These are phyloP conservation scores for Drosophila parabipectinata DNA, from an alignment of 1,140 invertebrate species.

Conservation along the genomic window DNA sequence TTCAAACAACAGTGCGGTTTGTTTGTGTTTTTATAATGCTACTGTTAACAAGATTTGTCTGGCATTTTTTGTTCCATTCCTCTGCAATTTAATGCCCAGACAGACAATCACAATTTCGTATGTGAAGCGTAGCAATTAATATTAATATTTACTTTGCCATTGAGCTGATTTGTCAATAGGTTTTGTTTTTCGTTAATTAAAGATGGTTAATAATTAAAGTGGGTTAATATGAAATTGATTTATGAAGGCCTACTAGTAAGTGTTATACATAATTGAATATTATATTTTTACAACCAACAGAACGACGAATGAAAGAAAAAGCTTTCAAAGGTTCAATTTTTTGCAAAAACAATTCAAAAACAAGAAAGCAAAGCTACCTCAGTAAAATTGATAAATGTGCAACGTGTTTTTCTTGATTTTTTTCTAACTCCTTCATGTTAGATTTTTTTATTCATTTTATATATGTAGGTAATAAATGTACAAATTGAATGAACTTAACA, in stretches of 20 bases:
- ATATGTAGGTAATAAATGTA: no score
- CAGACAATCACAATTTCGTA: constrained; percentile 14
- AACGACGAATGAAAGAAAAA: neutral
- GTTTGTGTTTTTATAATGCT: constrained; percentile 60
- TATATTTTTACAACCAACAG: neutral
- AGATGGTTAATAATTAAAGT: neutral
- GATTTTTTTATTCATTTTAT: no score
- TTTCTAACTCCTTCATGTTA: no score
- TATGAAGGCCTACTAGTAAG: neutral
- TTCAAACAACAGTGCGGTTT: constrained; percentile 66
- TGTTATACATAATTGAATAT: neutral
- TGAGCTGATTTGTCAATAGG: constrained; percentile 12
- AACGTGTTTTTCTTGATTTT: no score
- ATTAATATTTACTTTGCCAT: constrained; percentile 31
- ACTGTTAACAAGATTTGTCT: constrained; percentile 27
- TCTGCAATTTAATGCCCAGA: constrained; percentile 2
- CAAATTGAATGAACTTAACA: no score
- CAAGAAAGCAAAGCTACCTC: no score
- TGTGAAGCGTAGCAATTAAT: constrained; percentile 18
- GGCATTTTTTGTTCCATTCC: neutral
- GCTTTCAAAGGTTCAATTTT: neutral
- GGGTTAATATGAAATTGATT: neutral
- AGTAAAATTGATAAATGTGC: no score
- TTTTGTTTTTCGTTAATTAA: constrained; percentile 1
- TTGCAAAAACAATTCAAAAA: neutral